These are phyloP conservation scores for Macaria notata DNA, from an alignment of 2,888 invertebrate species.

Conservation along the genomic window DNA sequence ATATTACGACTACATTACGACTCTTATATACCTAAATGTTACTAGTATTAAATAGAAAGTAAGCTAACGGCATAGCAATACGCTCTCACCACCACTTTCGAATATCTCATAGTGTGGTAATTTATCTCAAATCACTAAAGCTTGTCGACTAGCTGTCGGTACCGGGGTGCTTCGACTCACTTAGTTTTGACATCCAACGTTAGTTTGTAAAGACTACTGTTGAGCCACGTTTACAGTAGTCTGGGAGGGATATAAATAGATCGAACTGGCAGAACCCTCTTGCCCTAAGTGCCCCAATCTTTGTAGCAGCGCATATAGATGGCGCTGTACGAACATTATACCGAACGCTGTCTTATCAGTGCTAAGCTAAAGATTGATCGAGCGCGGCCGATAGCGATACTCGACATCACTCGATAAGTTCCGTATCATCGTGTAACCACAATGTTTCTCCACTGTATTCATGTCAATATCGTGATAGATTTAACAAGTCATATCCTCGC, in stretches of 20 bases:
- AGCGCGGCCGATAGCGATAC: constrained; percentile 13
- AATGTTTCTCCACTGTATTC: no score
- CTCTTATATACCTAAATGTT: constrained; percentile 33
- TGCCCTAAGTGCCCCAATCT: constrained; percentile 1
- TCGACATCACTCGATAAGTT: no score
- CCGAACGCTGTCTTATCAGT: constrained; percentile 44
- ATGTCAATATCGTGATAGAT: background rate
- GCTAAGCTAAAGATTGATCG: constrained; percentile 30
- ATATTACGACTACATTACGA: constrained; percentile 41
- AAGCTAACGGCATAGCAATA: constrained; percentile 37
- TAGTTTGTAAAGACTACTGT: no score
- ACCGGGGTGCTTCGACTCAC: background rate
- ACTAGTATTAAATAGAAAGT: constrained; percentile 29
- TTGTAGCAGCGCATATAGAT: constrained; percentile 21
- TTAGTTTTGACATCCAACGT: background rate
- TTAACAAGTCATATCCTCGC: background rate
- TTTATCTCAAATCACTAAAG: constrained; percentile 7
- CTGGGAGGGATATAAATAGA: background rate
- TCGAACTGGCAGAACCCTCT: background rate
- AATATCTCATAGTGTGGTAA: constrained; percentile 32
- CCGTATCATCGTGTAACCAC: no score
- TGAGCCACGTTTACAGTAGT: no score
- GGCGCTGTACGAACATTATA: constrained; percentile 20
- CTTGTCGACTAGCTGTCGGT: constrained; percentile 5
- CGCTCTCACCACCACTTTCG: constrained; percentile 29